Percentiles rank a stretch among this genome's conserved stretches.
phyloP scores from a whole-genome alignment of 2,113 vertebrate species.

The Laticauda laticaudata region DNA sequence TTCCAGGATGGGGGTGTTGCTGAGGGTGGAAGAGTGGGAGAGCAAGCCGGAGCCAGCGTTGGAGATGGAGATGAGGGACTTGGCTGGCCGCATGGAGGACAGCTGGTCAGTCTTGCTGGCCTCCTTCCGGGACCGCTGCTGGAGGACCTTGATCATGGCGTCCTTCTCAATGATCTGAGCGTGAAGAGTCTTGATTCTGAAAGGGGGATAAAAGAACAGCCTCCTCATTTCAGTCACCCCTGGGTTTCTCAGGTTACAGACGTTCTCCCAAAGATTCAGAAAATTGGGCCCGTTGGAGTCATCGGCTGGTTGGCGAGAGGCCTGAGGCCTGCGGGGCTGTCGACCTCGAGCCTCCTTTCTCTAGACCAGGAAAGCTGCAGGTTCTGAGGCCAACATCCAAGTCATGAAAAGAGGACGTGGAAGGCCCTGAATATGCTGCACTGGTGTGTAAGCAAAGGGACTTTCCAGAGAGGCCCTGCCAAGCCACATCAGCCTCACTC shows the following conservation, averaged over 20 bases:
- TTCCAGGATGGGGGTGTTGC: slow-evolving; percentile 89
- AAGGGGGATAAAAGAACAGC: not conserved
- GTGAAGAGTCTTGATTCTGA: slow-evolving; percentile 95
- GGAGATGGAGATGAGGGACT: slow-evolving; percentile 97
- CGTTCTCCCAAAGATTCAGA: not conserved
- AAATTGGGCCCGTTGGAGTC: not conserved
- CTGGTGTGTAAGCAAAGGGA: not conserved
- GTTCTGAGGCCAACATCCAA: not conserved
- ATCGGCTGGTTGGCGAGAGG: accelerated
- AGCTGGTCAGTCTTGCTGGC: slow-evolving; percentile 84
- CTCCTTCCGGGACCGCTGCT: slow-evolving; percentile 95
- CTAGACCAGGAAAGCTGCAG: not conserved
- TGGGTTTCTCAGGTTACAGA: not conserved
- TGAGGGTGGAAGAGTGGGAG: slow-evolving; percentile 85
- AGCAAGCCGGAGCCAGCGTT: slow-evolving; percentile 86
- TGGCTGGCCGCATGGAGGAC: slow-evolving; percentile 91
- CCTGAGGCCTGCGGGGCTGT: not conserved
- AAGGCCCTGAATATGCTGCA: not conserved
- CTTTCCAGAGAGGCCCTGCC: not conserved
- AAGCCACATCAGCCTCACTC: not conserved
- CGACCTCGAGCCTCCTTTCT: not conserved
- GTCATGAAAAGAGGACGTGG: not conserved
- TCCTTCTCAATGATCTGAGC: slow-evolving; percentile 99
- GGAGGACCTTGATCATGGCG: slow-evolving; percentile 98
- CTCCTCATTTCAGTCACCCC: not conserved